Evolutionary conservation across 2,113 vertebrate species (phyloP).

Genomic region (Rousettus leschenaultii): DNA sequence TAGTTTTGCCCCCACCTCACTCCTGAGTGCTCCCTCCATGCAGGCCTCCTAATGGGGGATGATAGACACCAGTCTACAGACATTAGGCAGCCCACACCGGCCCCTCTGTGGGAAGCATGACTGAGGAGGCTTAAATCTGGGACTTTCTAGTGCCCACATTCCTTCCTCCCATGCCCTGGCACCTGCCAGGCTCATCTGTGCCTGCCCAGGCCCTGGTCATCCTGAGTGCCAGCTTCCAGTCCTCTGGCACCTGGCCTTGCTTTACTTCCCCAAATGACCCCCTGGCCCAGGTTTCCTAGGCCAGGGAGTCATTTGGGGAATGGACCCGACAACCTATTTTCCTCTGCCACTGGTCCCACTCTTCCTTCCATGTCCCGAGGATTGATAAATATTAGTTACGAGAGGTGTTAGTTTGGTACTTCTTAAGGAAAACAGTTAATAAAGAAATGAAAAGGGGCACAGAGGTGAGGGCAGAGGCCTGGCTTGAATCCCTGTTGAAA

Average conservation of each 20-base stretch:
- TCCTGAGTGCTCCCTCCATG: accelerated
- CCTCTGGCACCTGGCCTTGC: not conserved
- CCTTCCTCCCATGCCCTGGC: not conserved
- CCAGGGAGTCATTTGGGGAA: too few relatives aligned
- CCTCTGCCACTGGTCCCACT: not conserved
- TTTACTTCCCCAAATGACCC: too few relatives aligned
- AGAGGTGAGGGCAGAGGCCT: not conserved
- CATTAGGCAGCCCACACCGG: not conserved
- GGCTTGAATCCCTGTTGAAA: accelerated
- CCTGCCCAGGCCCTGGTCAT: not conserved
- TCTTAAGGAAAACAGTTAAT: not conserved
- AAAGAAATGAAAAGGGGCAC: not conserved
- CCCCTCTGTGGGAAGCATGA: not conserved
- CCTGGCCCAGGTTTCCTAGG: too few relatives aligned
- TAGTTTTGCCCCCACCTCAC: not conserved
- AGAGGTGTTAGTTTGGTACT: not conserved
- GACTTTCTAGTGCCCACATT: not conserved
- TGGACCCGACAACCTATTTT: not conserved
- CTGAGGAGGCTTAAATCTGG: not conserved
- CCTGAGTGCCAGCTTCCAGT: not conserved
- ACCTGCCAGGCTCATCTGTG: accelerated
- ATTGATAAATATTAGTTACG: too few relatives aligned
- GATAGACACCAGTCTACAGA: not conserved
- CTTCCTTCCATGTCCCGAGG: not conserved
- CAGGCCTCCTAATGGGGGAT: not conserved